Evolutionary conservation across 2,797 vertebrate genomes (phyloP), one percentile per base, ranked within the genome.

Genomic region (Poecile montanus): DNA sequence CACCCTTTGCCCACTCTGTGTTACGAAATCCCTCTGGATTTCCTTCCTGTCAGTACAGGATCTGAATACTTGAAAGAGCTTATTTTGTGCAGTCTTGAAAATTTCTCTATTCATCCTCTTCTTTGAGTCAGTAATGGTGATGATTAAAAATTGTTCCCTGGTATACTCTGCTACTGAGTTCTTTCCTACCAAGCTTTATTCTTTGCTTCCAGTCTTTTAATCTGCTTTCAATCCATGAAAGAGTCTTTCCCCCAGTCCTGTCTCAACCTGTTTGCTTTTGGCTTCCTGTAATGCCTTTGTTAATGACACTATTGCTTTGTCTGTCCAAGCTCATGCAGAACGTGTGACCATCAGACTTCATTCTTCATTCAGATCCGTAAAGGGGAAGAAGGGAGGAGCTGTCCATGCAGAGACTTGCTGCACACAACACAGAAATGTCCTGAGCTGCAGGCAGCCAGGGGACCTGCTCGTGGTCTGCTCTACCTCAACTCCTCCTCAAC

Each of bases 331-430:
- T 94, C 16, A 2, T 6, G 10, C 26, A 84, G 38, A 68, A 34
- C 1, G 1, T 2, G 7, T n/a, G 66, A 23, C 51, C 63, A 7
- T 42, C 2, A 1, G 7, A 7, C 36, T 65, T 75, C 42, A 23
- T 58, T 87, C 62, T 74, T 81, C 72, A 23, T 62, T 73, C 58
- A 30, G 48, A n/a, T 14, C 34, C 34, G 9, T 8, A 13, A 11
- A 51, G 13, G 56, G 38, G 34, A 62, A 34, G 87, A 56, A 88
- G 56, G 32, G 40, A 62, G 74, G 80, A 66, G 70, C 60, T 77
- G n/a, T 67, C 48, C 38, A 58, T 66, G 30, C 73, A 51, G 36
- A 65, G 44, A 10, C 27, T 20, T 57, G 32, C 42, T 86, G 38
- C 56, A 40, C 22, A 4, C 18, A 42, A 3, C 48, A 47, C 16